Base-by-base conservation (phyloP, 2,888 invertebrate species). In the Rhingia rostrata region DNA sequence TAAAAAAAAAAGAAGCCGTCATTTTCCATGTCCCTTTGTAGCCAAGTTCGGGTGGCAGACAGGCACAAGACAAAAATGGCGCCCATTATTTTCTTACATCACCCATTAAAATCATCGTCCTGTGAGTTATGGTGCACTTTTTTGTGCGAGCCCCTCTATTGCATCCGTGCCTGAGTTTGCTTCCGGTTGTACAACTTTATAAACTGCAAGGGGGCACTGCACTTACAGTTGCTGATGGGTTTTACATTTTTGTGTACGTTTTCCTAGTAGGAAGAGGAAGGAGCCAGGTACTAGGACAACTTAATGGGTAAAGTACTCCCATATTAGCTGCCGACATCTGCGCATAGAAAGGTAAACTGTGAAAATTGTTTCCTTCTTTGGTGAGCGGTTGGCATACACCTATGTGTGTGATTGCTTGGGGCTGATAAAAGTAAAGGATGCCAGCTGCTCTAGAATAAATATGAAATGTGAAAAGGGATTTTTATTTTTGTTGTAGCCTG, bases 71-170 rank as follows among this genome's bases (percentile, higher is more conserved):
- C 84, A 80, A 84, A 84, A 84, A 80, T 84, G 80, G 84, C 80
- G 80, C 84, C 84, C 79, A 84, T 84, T 84, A 84, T 84, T 84
- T 84, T 70, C 80, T 84, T 84, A 84, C 84, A 84, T 80, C 84
- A 74, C 43, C 84, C 84, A 84, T 84, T 84, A 84, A 84, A 84
- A 74, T 84, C 84, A 75, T 80, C 84, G 74, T 84, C 80, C 80
- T 84, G 74, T 70, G 84, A 74, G 80, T 74, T 75, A 70, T 80
- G 70, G 45, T 39, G 64, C 54, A 70, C 69, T 78, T 51, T 67
- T 79, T 63, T 58, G 49, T 43, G 41, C 47, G 30, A 39, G 45
- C 22, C n/a, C 49, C 64, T 64, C 6, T 33, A 41, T 33, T 63
- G 63, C 73, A 79, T 78, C 56, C 69, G 74, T 80, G 79, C 74